Base-by-base conservation (phyloP, 2,113 vertebrate genomes). In the Galbula dea region DNA sequence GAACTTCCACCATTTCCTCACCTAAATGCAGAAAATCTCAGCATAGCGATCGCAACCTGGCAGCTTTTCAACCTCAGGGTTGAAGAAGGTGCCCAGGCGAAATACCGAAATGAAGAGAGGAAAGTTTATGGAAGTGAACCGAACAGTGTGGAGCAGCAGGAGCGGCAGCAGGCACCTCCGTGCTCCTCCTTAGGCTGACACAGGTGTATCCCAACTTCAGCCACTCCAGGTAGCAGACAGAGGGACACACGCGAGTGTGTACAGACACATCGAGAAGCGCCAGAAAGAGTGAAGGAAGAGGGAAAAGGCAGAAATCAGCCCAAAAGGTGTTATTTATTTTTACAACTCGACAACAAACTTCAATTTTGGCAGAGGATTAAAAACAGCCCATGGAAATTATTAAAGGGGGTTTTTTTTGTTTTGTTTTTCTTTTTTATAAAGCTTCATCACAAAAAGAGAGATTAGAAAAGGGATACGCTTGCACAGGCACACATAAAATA, bases 51-150 rank as follows among this genome's bases (percentile, higher is more conserved):
- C 3, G 65, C 81, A 90, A 92, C 86, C 79, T 94, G 92, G 72
- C 76, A 89, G 95, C 94, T 85, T 97, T 90, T 92, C 94, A 84
- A 83, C 85, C 65, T 90, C 30, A 18, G 59, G 30, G 62, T 52
- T 66, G 58, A 95, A 29, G 92, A 96, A 88, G 85, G 85, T 87
- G 79, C 59, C 67, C 88, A 39, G 83, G 83, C 69, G 48, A 90
- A 93, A 93, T 57, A 89, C 95, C 86, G n/a, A 84, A 96, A 83
- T 12, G 79, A 94, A 58, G 48, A 57, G 83, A 91, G 66, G 49
- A 75, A 97, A 97, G 96, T 97, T 98, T 88, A 77, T 82, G 95
- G 85, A 97, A 97, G 97, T 95, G 96, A 96, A 97, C 97, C 34
- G 67, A 95, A 88, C 2, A 19, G 79, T 46, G 20, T 4, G 51